These are phyloP conservation scores for Neuroterus valhalla DNA, from an alignment of 1,140 invertebrate species.

Conservation along the genomic window DNA sequence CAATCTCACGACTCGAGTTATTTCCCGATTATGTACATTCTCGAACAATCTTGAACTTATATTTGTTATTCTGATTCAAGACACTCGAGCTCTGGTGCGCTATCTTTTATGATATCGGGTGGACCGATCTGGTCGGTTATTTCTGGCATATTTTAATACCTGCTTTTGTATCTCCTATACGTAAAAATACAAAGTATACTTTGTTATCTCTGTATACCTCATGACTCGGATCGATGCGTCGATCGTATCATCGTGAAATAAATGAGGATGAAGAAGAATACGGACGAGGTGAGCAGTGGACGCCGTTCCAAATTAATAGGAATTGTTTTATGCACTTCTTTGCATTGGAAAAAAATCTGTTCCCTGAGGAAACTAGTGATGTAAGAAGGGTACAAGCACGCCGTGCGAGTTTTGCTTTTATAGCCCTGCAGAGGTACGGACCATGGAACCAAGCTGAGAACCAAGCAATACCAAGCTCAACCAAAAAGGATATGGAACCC, in stretches of 20 bases:
- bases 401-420: too few species aligned
- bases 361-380: too few species aligned
- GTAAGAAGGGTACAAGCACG: too few species aligned
- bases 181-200: not conserved
- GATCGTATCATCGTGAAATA: constrained; percentile 50
- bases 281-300: constrained; percentile 9
- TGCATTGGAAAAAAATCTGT: too few species aligned
- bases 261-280: constrained; percentile 25
- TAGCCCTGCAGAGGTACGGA: too few species aligned
- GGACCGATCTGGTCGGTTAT: constrained; percentile 57
- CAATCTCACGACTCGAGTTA: not conserved
- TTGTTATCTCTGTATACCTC: constrained; percentile 2
- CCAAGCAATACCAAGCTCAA: too few species aligned
- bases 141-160: constrained; percentile 43
- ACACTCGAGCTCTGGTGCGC: constrained; percentile 51
- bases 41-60: not conserved
- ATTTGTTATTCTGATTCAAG: constrained; percentile 34
- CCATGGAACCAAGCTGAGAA: too few species aligned
- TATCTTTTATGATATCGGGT: constrained; percentile 58
- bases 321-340: constrained; percentile 18
- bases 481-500: too few species aligned
- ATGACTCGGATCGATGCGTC: constrained; percentile 46
- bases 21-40: constrained; percentile 21
- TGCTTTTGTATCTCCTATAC: constrained; percentile 4
- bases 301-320: constrained; percentile 13